Conservation (phyloP, 1,140 invertebrate species). For the Agrypnia vestita region DNA sequence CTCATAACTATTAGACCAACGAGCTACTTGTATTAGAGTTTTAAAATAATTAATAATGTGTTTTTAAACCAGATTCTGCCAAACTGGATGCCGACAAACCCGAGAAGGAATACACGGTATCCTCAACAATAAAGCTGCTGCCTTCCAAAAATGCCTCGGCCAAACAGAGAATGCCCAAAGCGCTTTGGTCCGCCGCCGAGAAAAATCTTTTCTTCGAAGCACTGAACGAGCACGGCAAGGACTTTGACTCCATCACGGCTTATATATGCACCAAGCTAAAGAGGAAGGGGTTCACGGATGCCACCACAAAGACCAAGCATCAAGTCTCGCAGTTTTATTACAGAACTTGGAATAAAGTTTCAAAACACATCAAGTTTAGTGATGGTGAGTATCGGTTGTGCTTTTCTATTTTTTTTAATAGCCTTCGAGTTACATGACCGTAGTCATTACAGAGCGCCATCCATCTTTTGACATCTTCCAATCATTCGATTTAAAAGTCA, state of each 20-base stretch:
- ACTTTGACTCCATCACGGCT: conserved; percentile 93
- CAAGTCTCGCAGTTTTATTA: conserved; percentile 97
- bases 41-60: too few species aligned
- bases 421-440: too few species aligned
- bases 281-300: conserved; percentile 82
- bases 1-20: too few species aligned
- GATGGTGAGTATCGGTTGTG: conserved; percentile 78
- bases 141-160: conserved; percentile 57
- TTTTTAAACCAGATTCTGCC: conserved; percentile 17
- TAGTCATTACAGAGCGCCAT: too few species aligned
- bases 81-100: conserved; percentile 11
- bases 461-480: too few species aligned
- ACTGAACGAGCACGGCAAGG: conserved; percentile 94
- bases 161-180: conserved; percentile 72
- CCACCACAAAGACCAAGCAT: conserved; percentile 88
- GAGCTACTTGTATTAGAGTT: too few species aligned
- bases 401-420: conserved; percentile 15
- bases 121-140: conserved; percentile 67
- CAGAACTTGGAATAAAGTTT: conserved; percentile 95
- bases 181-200: conserved; percentile 90
- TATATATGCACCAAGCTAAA: conserved; percentile 89
- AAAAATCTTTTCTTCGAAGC: conserved; percentile 96
- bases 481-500: too few species aligned
- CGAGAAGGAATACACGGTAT: conserved; percentile 67
- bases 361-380: conserved; percentile 90